Base-by-base conservation (phyloP, 1,140 invertebrate genomes). In the Plectus sambesii region DNA sequence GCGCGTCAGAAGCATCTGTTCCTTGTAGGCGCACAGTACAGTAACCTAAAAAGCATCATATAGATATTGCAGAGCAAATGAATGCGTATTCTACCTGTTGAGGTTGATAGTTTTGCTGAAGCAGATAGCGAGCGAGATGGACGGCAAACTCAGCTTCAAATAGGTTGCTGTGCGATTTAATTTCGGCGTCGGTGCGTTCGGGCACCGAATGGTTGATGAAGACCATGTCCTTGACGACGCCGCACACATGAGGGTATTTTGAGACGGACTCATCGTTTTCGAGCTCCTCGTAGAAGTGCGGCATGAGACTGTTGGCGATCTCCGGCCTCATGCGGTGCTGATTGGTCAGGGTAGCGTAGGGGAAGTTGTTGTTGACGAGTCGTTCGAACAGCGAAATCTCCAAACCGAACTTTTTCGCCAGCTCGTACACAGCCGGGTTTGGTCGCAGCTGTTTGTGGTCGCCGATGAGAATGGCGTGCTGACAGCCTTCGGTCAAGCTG, bases 401-500 rank as follows among this genome's bases (percentile, higher is more conserved):
- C 26, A 68, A 29, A n/a, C 63, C 36, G 44, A 51, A 69, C 5
- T 55, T 47, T n/a, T 42, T 45, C 5, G 56, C 64, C 9, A 68
- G 35, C n/a, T 62, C 47, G 48, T 69, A 64, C 17, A 61, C 64
- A 19, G 64, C 56, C 29, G 74, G 62, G 43, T 61, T 69, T 15
- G 74, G 75, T 38, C 70, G 60, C 1, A 76, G 60, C 54, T 76
- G 75, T 52, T 74, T 65, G 50, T 76, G 74, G 57, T 87, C 84
- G 70, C 83, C 84, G 55, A 87, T 83, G 6, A 86, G 73, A 49
- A 89, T 85, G 0, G 87, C 72, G 64, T 88, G 86, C 67, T 87
- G 55, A 52, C 82, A 83, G 36, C 74, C 56, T 25, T 74, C 66
- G n/a, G 80, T 81, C 5, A 89, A 69, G 23, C 81, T 77, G 8